phyloP scores from a whole-genome alignment of 2,888 invertebrate genomes.

The Ernsta delagoae region DNA sequence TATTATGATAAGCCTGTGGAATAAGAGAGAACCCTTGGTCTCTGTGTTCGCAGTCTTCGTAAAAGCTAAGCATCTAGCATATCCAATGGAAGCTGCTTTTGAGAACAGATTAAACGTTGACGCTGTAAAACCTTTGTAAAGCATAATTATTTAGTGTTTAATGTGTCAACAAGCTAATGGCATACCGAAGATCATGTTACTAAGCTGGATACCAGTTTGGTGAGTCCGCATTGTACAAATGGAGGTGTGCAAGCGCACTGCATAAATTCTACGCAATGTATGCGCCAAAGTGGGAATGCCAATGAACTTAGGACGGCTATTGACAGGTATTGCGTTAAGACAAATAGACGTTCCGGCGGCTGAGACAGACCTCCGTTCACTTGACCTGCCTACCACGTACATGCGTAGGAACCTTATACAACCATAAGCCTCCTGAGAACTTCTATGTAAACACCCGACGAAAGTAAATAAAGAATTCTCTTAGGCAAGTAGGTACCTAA shows the following conservation, averaged over 20 bases:
- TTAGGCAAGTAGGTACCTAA: slow-evolving; percentile 63
- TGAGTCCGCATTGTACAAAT: slow-evolving; percentile 63
- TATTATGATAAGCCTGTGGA: too few relatives aligned
- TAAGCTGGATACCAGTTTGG: slow-evolving; percentile 70
- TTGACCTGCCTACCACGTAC: slow-evolving; percentile 66
- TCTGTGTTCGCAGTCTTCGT: background rate
- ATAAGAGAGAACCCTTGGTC: too few relatives aligned
- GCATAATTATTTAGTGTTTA: slow-evolving; percentile 76
- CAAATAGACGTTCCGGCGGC: slow-evolving; percentile 80
- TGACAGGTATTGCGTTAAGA: slow-evolving; percentile 84
- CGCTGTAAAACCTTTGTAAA: slow-evolving; percentile 62
- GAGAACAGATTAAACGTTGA: slow-evolving; percentile 53
- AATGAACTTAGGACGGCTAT: slow-evolving; percentile 82
- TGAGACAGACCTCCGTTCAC: slow-evolving; percentile 79
- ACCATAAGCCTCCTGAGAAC: slow-evolving; percentile 75
- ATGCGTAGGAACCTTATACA: slow-evolving; percentile 56
- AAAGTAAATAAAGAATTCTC: slow-evolving; percentile 78
- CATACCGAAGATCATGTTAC: slow-evolving; percentile 75
- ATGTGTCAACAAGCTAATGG: slow-evolving; percentile 79
- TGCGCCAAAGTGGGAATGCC: slow-evolving; percentile 81
- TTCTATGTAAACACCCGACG: slow-evolving; percentile 76
- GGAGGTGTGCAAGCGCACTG: slow-evolving; percentile 66
- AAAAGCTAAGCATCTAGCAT: background rate
- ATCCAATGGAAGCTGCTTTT: slow-evolving; percentile 49
- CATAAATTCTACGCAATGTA: slow-evolving; percentile 78